Conservation (phyloP, 2,888 invertebrate species). For the Hydropsyche betteni region DNA sequence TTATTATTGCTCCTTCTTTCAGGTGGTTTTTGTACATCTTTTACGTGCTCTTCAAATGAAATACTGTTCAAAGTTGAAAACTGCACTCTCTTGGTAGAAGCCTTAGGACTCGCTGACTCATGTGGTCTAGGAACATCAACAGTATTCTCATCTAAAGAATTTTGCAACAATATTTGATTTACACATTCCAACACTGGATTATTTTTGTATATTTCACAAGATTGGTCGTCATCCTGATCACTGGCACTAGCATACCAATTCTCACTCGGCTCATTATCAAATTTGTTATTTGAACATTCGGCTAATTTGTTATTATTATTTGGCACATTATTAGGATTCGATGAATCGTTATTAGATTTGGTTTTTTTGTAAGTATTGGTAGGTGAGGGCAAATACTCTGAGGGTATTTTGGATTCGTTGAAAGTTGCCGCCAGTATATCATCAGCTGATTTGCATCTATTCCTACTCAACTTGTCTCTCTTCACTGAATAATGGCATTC, state of each 20-base stretch:
- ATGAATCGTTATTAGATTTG: slow-evolving; percentile 1
- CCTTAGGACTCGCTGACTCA: slow-evolving; percentile 63
- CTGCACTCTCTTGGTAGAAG: slow-evolving; percentile 68
- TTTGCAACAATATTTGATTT: slow-evolving; percentile 83
- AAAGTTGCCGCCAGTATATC: slow-evolving; percentile 58
- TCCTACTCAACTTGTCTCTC: slow-evolving; percentile 55
- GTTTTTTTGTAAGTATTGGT: slow-evolving; percentile 8
- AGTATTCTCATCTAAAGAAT: slow-evolving; percentile 70
- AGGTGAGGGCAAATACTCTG: slow-evolving; percentile 29
- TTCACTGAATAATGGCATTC: slow-evolving; percentile 56
- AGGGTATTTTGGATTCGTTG: slow-evolving; percentile 57
- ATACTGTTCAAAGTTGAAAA: slow-evolving; percentile 73
- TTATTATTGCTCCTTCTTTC: slow-evolving; percentile 63
- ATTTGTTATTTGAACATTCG: slow-evolving; percentile 50
- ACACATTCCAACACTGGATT: slow-evolving; percentile 88
- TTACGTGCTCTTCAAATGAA: slow-evolving; percentile 63
- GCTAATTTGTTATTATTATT: slow-evolving; percentile 28
- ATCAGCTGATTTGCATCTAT: slow-evolving; percentile 61
- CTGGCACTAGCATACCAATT: slow-evolving; percentile 85
- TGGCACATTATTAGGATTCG: slow-evolving; percentile 27
- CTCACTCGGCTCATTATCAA: slow-evolving; percentile 68
- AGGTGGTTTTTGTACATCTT: slow-evolving; percentile 53
- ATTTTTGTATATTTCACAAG: slow-evolving; percentile 76
- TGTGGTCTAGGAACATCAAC: slow-evolving; percentile 64
- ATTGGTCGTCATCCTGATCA: slow-evolving; percentile 78